phyloP scores from a whole-genome alignment of 2,113 vertebrate genomes.

The Apeltes quadracus region DNA sequence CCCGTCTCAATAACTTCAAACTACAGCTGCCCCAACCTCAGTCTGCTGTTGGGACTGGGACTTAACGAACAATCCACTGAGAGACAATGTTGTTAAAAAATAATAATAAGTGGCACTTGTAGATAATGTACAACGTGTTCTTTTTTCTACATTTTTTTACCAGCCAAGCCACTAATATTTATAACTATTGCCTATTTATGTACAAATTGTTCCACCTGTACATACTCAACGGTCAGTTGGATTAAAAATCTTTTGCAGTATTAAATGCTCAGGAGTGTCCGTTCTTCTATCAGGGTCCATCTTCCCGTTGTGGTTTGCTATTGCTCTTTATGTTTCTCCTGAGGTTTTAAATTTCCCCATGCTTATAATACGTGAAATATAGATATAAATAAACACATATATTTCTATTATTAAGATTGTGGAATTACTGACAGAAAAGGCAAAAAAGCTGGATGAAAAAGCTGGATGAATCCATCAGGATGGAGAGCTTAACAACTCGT shows the following conservation, averaged over 20 bases:
- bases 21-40: slow-evolving; percentile 24
- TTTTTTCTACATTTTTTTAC: slow-evolving; percentile 79
- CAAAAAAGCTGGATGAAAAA: no score
- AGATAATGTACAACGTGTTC: slow-evolving; percentile 77
- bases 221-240: slow-evolving; percentile 67
- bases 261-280: slow-evolving; percentile 20
- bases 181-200: slow-evolving; percentile 77
- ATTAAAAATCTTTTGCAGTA: slow-evolving; percentile 79
- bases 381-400: no score
- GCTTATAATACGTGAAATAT: no score
- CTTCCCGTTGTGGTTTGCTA: not conserved
- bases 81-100: slow-evolving; percentile 52
- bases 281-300: not conserved
- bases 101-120: slow-evolving; percentile 68
- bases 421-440: slow-evolving; percentile 1
- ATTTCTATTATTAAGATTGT: not conserved
- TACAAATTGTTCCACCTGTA: slow-evolving; percentile 72
- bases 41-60: slow-evolving; percentile 45
- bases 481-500: not conserved
- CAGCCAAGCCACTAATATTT: slow-evolving; percentile 76
- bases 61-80: slow-evolving; percentile 61
- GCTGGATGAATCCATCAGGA: not conserved
- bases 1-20: slow-evolving; percentile 13
- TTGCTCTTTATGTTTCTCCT: slow-evolving; percentile 1
- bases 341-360: no score